A percentile compares a stretch with the other conserved stretches of the same genome.
These are phyloP conservation scores for Aegithalos caudatus DNA, from an alignment of 2,113 vertebrate genomes.

Conservation along the genomic window DNA sequence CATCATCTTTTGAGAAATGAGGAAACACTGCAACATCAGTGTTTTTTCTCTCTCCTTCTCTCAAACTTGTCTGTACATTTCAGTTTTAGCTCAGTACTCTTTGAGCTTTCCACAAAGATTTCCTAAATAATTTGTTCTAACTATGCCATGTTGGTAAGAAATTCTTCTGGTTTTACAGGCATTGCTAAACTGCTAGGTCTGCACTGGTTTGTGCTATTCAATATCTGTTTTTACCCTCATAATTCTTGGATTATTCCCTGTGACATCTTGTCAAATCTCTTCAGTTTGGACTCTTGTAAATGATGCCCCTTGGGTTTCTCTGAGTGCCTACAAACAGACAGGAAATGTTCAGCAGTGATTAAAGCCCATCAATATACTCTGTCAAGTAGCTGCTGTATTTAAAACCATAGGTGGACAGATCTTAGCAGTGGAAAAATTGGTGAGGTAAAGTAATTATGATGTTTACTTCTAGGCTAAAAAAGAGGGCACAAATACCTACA, in stretches of 20 bases:
- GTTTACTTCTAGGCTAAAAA: background rate
- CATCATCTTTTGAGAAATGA: background rate
- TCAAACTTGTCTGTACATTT: background rate
- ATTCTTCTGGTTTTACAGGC: background rate
- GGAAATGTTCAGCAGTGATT: constrained; percentile 28
- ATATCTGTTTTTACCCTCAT: background rate
- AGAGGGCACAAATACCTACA: background rate
- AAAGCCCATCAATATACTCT: constrained; percentile 9
- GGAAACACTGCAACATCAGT: background rate
- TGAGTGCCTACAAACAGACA: constrained; percentile 24
- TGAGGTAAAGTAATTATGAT: background rate
- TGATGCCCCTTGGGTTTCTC: constrained; percentile 44
- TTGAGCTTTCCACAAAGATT: background rate
- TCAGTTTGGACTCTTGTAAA: constrained; percentile 42
- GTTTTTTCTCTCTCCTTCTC: background rate
- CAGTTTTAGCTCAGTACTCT: background rate
- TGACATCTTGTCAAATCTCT: constrained; percentile 44
- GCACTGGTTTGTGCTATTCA: background rate
- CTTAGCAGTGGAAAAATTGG: background rate
- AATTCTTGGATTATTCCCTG: constrained; percentile 43
- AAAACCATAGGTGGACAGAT: background rate
- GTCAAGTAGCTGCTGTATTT: background rate
- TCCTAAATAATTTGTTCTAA: background rate
- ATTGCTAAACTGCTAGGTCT: background rate
- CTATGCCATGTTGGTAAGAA: background rate